These are phyloP conservation scores for Maniola hyperantus DNA, from an alignment of 2,888 invertebrate species.

Conservation along the genomic window DNA sequence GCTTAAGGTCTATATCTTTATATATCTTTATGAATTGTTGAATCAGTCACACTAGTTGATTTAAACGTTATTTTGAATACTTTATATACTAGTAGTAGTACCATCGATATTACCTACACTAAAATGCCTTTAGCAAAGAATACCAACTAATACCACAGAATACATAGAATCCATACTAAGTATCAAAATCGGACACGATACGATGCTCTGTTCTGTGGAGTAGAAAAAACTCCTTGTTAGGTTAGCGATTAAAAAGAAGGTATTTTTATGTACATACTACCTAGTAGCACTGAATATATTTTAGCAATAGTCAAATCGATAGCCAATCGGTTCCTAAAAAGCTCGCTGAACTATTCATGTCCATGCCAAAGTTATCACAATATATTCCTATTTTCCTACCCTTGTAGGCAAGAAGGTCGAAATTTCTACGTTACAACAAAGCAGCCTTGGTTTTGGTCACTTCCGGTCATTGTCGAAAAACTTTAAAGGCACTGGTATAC, in stretches of 20 bases:
- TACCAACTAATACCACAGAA: too few relatives aligned
- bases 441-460: conserved; percentile 39
- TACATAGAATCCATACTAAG: too few relatives aligned
- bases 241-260: too few relatives aligned
- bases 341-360: neutral
- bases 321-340: neutral
- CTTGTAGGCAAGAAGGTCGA: conserved; percentile 17
- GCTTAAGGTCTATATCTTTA: neutral
- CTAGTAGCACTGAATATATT: too few relatives aligned
- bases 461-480: conserved; percentile 43
- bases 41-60: conserved; percentile 1
- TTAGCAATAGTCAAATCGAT: neutral
- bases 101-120: too few relatives aligned
- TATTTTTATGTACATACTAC: too few relatives aligned
- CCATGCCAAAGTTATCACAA: neutral
- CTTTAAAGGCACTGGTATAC: conserved; percentile 19
- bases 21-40: neutral
- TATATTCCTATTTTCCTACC: too few relatives aligned
- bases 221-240: too few relatives aligned
- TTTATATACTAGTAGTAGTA: too few relatives aligned
- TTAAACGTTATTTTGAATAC: neutral
- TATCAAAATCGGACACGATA: too few relatives aligned
- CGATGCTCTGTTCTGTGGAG: too few relatives aligned
- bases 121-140: too few relatives aligned
- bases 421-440: conserved; percentile 35